phyloP scores from a whole-genome alignment of 92 coral and sea anemone species.

The Muricea muricata region DNA sequence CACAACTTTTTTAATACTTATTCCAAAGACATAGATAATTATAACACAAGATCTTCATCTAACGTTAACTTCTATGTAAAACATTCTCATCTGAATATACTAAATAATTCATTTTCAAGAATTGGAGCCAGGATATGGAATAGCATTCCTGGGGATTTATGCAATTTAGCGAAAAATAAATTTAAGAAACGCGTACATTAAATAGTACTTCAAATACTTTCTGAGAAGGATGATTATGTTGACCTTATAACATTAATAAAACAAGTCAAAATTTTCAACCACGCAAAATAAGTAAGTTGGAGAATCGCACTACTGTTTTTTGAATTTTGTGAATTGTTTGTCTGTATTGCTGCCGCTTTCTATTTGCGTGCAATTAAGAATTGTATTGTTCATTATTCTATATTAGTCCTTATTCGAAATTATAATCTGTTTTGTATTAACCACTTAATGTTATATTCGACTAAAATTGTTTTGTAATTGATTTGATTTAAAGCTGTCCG shows the following conservation, averaged over 20 bases:
- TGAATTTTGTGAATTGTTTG: background rate
- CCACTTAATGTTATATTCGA: too few species aligned
- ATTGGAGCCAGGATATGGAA: too few species aligned
- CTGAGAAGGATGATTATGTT: background rate
- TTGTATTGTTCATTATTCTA: background rate
- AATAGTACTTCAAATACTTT: background rate
- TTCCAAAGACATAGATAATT: background rate
- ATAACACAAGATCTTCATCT: too few species aligned
- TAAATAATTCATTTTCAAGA: too few species aligned
- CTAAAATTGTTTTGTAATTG: too few species aligned
- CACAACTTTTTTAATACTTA: too few species aligned
- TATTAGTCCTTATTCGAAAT: background rate
- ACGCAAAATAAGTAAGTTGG: background rate
- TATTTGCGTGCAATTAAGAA: too few species aligned
- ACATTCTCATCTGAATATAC: background rate
- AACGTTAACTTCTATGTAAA: background rate
- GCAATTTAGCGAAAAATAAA: too few species aligned
- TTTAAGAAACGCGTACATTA: background rate
- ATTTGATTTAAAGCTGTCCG: too few species aligned
- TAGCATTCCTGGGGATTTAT: too few species aligned
- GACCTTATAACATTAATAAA: background rate
- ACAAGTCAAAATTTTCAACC: background rate
- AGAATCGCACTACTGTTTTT: too few species aligned
- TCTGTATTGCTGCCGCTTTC: background rate
- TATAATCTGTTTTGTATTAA: background rate